Base-by-base conservation (phyloP, 1,140 invertebrate genomes). In the Formica selysi region DNA sequence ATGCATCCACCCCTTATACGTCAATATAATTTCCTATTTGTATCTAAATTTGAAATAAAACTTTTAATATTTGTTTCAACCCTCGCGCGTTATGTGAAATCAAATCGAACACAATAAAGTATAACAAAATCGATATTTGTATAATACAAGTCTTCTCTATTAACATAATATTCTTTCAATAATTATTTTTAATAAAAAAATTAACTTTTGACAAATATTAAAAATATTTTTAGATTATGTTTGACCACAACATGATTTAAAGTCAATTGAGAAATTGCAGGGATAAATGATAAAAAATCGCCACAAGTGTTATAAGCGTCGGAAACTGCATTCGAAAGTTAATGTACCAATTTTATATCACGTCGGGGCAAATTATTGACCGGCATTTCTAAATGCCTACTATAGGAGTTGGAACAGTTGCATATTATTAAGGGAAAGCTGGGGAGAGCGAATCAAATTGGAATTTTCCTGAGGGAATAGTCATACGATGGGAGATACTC, bases 341-440 rank as follows among this genome's bases (percentile, higher is more conserved):
- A 16, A 48, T 36, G 36, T 64, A 36, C n/a, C 8, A n/a, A 83
- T 73, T 73, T 61, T 73, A 59, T 59, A 26, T 71, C 41, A 26
- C 41, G 10, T 26, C 2, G 32, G 11, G 2, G 0, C 8, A 59
- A 59, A 74, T 26, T 54, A 80, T 57, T 36, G 10, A 61, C 1
- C 54, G 38, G 11, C 19, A 26, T 29, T 13, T 80, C 26, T 48
- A 2, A 32, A n/a, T 38, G n/a, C 10, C 22, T 80, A 61, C 57
- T 80, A 4, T 19, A 73, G 2, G 38, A 61, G 2, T 83, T 61
- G 13, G 8, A 81, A 73, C 11, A 81, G 13, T 81, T 71, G 48
- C 13, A n/a, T 11, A 81, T 81, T 19, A 81, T 81, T 81, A 81
- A 71, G 19, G 38, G 8, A 36, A 61, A 73, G 13, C 26, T 51